Conservation (phyloP, 2,888 invertebrate species). For the Dolichomitus sp. region DNA sequence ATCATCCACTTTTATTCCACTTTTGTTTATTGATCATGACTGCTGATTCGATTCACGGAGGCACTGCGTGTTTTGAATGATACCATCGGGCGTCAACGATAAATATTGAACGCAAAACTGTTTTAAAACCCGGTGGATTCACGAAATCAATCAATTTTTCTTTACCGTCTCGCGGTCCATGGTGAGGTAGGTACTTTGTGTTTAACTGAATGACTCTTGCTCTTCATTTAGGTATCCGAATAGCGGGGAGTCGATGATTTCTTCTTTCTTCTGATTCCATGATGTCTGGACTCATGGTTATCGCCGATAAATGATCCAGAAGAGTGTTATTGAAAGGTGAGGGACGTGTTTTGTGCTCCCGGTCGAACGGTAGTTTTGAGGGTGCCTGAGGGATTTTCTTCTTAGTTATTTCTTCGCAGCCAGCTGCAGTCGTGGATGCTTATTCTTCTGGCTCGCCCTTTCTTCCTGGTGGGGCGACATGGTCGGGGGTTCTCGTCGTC, state of each 20-base stretch:
- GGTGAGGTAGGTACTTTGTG: slow-evolving; percentile 15
- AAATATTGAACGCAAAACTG: slow-evolving; percentile 7
- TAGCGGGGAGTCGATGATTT: slow-evolving; percentile 33
- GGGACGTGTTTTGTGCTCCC: slow-evolving; percentile 23
- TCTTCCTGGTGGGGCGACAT: slow-evolving; percentile 24
- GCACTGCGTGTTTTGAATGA: slow-evolving; percentile 18
- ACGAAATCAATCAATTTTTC: slow-evolving; percentile 10
- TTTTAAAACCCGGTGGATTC: slow-evolving; percentile 7
- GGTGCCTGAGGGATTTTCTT: slow-evolving; percentile 48
- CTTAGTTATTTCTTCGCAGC: slow-evolving; percentile 39
- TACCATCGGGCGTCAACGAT: neutral
- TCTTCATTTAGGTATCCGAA: slow-evolving; percentile 27
- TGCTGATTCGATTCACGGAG: slow-evolving; percentile 37
- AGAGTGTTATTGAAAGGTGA: slow-evolving; percentile 33
- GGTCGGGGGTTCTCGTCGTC: slow-evolving; percentile 33
- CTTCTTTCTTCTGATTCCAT: slow-evolving; percentile 3
- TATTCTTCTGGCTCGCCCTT: slow-evolving; percentile 36
- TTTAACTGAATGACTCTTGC: slow-evolving; percentile 1
- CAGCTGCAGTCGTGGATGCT: slow-evolving; percentile 58
- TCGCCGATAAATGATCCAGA: slow-evolving; percentile 42
- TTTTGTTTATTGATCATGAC: slow-evolving; percentile 25
- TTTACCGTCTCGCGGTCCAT: slow-evolving; percentile 7
- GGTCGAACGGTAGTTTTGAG: slow-evolving; percentile 40
- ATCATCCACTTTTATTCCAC: slow-evolving; percentile 8
- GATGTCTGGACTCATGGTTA: slow-evolving; percentile 5